Base-by-base conservation (phyloP, 2,113 vertebrate species). In the Myotis brandtii region DNA sequence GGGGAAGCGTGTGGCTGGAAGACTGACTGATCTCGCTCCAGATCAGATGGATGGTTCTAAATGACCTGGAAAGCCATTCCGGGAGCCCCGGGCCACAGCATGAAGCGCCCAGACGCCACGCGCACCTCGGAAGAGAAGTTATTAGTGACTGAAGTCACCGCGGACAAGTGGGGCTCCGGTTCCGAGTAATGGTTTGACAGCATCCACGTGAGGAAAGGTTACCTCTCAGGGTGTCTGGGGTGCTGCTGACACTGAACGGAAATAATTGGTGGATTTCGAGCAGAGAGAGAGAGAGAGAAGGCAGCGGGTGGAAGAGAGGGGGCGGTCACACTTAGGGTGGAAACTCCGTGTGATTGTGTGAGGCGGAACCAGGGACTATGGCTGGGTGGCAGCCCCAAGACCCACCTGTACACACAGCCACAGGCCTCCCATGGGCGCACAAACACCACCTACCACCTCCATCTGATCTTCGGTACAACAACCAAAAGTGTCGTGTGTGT, bases 141-240 rank as follows among this genome's bases (percentile, higher is more conserved):
- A 98, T 98, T 98, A 98, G 98, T 67, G 98, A 96, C 98, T 98
- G 97, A 97, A 98, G 98, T 95, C 97, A 73, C 97, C 86, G 93
- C 95, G 98, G 98, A 98, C 98, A 98, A 97, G 97, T 95, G 97
- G 30, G 34, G 98, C 98, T 98, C 97, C 98, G 93, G 98, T 98
- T 98, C 98, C 98, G 97, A 98, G 98, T 97, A 98, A 98, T 98
- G 97, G 98, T 98, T 98, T 98, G 98, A 98, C 97, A 97, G 98
- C 97, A 94, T 98, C 98, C 93, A 62, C 97, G 92, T 56, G 96
- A 98, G 97, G 96, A 98, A 98, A 98, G 98, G 98, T 98, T 98
- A 98, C 91, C 97, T 92, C 96, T 97, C 79, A 9, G 95, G 8
- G 83, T 97, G 97, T 96, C 97, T 97, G 97, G 96, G 94, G 90